phyloP scores from a whole-genome alignment of 2,888 invertebrate species.

The Petrolisthes cinctipes region DNA sequence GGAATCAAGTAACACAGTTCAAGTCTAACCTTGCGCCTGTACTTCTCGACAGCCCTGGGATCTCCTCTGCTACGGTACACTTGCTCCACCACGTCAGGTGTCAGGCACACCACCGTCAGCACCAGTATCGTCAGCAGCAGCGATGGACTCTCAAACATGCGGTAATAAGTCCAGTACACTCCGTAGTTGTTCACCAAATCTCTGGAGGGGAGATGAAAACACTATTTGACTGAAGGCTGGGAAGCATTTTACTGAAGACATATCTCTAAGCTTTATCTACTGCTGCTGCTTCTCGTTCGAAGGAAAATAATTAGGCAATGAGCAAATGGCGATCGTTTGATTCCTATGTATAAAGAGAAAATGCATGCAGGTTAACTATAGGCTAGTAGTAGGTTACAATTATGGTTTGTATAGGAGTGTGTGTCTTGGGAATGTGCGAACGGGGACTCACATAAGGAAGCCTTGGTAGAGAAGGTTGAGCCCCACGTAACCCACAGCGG shows the following conservation, averaged over 20 bases:
- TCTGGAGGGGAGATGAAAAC: background rate
- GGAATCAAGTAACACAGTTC: background rate
- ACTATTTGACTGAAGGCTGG: background rate
- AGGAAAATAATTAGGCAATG: background rate
- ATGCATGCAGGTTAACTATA: too few relatives aligned
- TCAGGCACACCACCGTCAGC: constrained; percentile 42
- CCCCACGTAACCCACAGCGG: constrained; percentile 74
- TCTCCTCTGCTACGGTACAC: constrained; percentile 28
- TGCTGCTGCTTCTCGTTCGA: background rate
- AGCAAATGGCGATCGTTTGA: background rate
- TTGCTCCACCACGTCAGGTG: constrained; percentile 52
- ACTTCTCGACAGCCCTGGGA: background rate
- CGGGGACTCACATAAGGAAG: constrained; percentile 69
- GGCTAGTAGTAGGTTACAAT: too few relatives aligned
- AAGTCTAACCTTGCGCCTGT: background rate
- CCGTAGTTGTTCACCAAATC: constrained; percentile 42
- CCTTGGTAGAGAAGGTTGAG: constrained; percentile 75
- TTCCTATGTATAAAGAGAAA: too few relatives aligned
- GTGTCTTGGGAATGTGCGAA: background rate
- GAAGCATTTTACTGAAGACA: too few relatives aligned
- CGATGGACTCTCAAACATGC: constrained; percentile 34
- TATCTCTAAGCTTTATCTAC: too few relatives aligned
- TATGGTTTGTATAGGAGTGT: background rate
- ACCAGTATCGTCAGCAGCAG: constrained; percentile 52
- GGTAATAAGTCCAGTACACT: constrained; percentile 49